A percentile compares a stretch with the other conserved stretches of the same genome.
These are phyloP conservation scores for Chunga burmeisteri DNA, from an alignment of 2,113 vertebrate genomes.

Conservation along the genomic window DNA sequence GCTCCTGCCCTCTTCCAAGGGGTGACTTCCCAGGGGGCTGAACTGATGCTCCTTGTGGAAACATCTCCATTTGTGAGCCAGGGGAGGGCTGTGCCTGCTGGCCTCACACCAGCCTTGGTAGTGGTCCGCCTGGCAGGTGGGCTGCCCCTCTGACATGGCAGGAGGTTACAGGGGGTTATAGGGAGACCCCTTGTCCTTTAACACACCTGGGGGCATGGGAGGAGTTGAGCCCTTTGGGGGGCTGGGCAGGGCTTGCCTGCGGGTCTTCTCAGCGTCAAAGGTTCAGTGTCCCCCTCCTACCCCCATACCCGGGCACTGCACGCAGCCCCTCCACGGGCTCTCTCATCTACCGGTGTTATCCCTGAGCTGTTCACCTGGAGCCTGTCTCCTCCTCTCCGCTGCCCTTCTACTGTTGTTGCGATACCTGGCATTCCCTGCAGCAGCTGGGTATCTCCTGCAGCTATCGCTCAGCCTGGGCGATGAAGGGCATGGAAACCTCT, in stretches of 20 bases:
- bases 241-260: background rate
- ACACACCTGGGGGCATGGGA: background rate
- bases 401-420: background rate
- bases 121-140: background rate
- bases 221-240: background rate
- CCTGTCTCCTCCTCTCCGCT: background rate
- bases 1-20: background rate
- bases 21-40: background rate
- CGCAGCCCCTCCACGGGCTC: rapidly evolving
- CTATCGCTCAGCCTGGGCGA: background rate
- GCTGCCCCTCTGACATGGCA: background rate
- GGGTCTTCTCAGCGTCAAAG: background rate
- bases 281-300: background rate
- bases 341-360: background rate
- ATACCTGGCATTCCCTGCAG: background rate
- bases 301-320: too few species aligned
- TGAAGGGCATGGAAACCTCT: background rate
- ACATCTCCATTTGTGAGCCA: background rate
- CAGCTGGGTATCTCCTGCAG: background rate
- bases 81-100: background rate
- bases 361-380: background rate
- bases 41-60: background rate
- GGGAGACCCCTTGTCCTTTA: background rate
- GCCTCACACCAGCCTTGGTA: background rate
- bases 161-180: background rate